Evolutionary conservation across 2,888 invertebrate genomes (phyloP).

Genomic region (Phania funesta): DNA sequence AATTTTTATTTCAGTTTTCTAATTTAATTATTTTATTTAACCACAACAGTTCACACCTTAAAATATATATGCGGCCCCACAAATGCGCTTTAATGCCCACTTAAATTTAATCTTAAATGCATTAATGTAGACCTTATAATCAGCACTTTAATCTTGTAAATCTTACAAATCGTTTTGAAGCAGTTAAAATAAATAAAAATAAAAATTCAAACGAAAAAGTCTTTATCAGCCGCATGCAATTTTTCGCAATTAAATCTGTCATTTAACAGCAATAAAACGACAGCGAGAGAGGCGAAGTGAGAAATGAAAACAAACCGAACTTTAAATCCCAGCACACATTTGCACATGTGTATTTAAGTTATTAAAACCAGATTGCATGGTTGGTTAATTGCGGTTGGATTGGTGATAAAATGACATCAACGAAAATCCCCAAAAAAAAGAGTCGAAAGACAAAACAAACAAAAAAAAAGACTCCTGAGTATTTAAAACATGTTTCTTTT

Average conservation of each 20-base stretch:
- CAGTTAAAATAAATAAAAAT: not conserved
- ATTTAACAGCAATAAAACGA: constrained; percentile 43
- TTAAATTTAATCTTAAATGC: constrained; percentile 51
- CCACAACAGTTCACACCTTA: not conserved
- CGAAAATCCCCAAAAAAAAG: not conserved
- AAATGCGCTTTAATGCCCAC: constrained; percentile 11
- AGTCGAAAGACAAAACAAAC: not conserved
- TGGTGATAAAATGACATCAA: constrained; percentile 28
- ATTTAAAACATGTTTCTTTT: constrained; percentile 55
- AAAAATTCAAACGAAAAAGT: constrained; percentile 31
- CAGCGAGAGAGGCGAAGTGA: not conserved
- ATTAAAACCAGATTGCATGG: constrained; percentile 21
- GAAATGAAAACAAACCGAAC: not conserved
- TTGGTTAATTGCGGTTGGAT: constrained; percentile 29
- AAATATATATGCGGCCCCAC: not conserved
- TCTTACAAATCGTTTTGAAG: constrained; percentile 63
- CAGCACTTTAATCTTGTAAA: constrained; percentile 58
- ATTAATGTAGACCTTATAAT: constrained; percentile 50
- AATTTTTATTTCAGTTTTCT: too few species aligned
- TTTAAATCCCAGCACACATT: constrained; percentile 7
- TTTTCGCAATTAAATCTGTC: constrained; percentile 60
- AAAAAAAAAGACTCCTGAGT: constrained; percentile 18
- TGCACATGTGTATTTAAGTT: not conserved
- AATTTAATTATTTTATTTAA: not conserved
- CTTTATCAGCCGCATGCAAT: constrained; percentile 60